phyloP scores from a whole-genome alignment of 2,113 vertebrate species.

The Neotragus moschatus region DNA sequence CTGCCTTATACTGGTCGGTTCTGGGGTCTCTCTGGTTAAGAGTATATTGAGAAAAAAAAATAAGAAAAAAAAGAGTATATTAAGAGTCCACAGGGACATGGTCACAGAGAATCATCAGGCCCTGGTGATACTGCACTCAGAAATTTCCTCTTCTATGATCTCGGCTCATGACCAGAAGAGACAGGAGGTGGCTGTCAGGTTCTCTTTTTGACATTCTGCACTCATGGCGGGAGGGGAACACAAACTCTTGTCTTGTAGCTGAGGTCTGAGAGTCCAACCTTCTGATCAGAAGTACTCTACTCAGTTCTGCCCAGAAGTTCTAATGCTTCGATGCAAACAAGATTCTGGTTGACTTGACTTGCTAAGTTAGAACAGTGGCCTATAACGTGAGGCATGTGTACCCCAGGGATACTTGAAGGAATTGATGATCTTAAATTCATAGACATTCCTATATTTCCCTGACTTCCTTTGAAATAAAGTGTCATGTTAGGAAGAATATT shows the following conservation, averaged over 20 bases:
- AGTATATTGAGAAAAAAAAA: background rate
- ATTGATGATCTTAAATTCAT: background rate
- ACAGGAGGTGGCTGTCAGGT: background rate
- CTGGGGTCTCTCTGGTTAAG: background rate
- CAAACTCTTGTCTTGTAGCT: background rate
- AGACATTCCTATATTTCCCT: background rate
- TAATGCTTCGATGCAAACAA: background rate
- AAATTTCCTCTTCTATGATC: background rate
- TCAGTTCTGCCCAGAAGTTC: background rate
- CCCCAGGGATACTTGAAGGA: background rate
- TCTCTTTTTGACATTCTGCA: background rate
- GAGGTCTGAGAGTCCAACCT: background rate
- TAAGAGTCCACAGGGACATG: background rate
- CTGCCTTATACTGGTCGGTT: background rate
- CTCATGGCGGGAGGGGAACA: too few species aligned
- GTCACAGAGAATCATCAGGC: background rate
- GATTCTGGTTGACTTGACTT: background rate
- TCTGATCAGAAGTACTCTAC: background rate
- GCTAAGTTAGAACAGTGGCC: background rate
- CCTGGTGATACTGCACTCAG: too few species aligned
- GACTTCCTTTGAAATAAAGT: background rate
- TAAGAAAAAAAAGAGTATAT: background rate
- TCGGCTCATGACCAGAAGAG: background rate
- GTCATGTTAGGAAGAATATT: background rate
- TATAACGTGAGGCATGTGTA: background rate